phyloP scores from a whole-genome alignment of 2,797 vertebrate genomes.

The Apodemus agrarius region DNA sequence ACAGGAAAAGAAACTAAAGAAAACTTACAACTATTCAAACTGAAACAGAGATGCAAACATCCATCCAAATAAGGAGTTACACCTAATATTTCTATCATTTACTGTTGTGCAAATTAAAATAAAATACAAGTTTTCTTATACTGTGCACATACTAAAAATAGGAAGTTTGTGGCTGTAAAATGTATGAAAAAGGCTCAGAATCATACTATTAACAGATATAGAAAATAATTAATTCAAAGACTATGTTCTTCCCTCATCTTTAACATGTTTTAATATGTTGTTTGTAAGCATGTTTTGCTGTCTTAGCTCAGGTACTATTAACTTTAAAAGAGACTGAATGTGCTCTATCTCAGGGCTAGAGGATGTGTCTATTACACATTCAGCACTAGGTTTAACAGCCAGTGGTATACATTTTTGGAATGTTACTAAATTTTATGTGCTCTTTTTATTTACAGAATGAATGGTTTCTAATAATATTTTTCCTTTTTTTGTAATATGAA shows the following conservation, averaged over 20 bases:
- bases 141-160: background rate
- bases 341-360: background rate
- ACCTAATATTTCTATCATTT: background rate
- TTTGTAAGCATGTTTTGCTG: background rate
- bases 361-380: background rate
- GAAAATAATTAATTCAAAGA: background rate
- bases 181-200: background rate
- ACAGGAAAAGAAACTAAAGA: background rate
- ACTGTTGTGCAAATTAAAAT: background rate
- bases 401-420: background rate
- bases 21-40: background rate
- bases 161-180: background rate
- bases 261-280: background rate
- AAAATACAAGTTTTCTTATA: background rate
- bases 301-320: background rate
- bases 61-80: background rate
- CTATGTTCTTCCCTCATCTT: background rate
- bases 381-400: background rate
- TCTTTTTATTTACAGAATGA: background rate
- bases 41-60: background rate
- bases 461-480: background rate
- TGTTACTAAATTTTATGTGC: constrained; percentile 18
- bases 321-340: no score
- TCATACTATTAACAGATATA: background rate
- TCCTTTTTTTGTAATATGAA: background rate